Evolutionary conservation across 2,113 vertebrate genomes (phyloP), one percentile per base, ranked within the genome.

Genomic region (Poecile atricapillus): DNA sequence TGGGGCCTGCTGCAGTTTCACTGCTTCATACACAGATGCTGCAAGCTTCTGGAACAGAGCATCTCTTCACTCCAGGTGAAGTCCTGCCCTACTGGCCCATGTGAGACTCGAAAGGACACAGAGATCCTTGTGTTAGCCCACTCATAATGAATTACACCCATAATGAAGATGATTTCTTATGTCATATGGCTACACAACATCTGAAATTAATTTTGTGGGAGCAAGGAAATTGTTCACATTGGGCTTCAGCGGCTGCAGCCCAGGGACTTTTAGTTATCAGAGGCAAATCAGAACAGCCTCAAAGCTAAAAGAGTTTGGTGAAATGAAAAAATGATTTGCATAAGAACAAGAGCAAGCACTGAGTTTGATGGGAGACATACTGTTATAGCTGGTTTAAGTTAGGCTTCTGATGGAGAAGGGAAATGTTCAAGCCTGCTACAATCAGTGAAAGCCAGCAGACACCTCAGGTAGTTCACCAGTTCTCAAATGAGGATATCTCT

Each of bases 401-500:
- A 53, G 12, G 5, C 5, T 89, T 60, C 43, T 74, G 33, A 50
- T 7, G 28, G 49, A 90, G 50, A 80, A 85, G 30, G 47, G 15
- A 58, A 80, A 25, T 24, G 18, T 70, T 83, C 77, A 62, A 27
- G 16, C 3, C 14, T 7, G 9, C 7, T 60, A 12, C 30, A 73
- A n/a, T 44, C 37, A 28, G 1, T n/a, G 27, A 30, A 9, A 13
- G 17, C 6, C 83, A 22, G 28, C 0, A 0, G 15, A 47, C 10
- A 28, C 18, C 19, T 25, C 44, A 59, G 19, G 56, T 6, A 37
- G 16, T 46, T 83, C 30, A 50, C 17, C 10, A 56, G 5, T 70
- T 91, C 79, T 90, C 44, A 87, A 35, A 85, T 22, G 2, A 28
- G 83, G 17, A 10, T 76, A 37, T 68, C 63, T 88, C 39, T 87